phyloP scores from a whole-genome alignment of 2,888 invertebrate species.

The Tanypteryx hageni region DNA sequence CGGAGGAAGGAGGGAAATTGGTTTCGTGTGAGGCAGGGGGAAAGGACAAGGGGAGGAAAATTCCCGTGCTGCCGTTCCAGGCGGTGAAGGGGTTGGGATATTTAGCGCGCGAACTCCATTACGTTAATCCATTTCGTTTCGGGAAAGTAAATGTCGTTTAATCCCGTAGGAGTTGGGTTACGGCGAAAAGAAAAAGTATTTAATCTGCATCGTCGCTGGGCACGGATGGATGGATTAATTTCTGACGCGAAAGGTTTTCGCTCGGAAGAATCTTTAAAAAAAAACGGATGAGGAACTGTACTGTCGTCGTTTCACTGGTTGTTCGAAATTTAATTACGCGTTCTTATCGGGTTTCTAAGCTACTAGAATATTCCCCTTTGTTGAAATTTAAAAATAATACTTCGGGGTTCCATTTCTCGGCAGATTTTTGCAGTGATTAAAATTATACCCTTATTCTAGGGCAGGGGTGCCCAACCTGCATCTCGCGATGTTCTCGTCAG shows the following conservation, averaged over 20 bases:
- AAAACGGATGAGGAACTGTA: too few species aligned
- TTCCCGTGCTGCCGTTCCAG: background rate
- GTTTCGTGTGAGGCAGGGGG: background rate
- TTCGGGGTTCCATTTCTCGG: too few species aligned
- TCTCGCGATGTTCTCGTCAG: too few species aligned
- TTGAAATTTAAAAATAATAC: too few species aligned
- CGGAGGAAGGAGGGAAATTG: slow-evolving; percentile 10
- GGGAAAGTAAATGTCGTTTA: slow-evolving; percentile 18
- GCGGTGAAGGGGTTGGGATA: background rate
- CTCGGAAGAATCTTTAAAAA: background rate
- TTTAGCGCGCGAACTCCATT: background rate
- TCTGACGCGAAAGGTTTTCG: background rate
- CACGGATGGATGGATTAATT: background rate
- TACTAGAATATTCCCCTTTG: too few species aligned
- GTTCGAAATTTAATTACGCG: background rate
- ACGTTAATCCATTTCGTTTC: slow-evolving; percentile 9
- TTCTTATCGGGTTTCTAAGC: too few species aligned
- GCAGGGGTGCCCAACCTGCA: too few species aligned
- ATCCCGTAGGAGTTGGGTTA: background rate
- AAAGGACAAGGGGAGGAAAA: background rate
- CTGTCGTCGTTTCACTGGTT: background rate
- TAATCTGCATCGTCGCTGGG: background rate
- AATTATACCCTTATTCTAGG: too few species aligned
- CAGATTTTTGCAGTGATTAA: too few species aligned
- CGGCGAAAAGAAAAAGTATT: background rate